phyloP scores from a whole-genome alignment of 2,888 invertebrate genomes.

The Oxycera nigricornis region DNA sequence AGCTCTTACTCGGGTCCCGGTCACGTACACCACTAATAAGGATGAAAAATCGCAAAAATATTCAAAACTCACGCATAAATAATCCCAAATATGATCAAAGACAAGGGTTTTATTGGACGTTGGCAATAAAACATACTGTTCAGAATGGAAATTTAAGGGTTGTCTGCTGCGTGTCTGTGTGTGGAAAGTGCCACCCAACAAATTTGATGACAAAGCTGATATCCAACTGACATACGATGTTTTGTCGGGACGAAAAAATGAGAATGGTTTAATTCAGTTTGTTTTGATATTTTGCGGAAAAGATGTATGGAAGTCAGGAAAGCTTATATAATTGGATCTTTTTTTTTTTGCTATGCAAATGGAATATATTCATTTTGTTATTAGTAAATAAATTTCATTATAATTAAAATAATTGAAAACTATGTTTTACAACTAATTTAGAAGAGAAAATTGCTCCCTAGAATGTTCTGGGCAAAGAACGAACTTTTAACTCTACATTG shows the following conservation, averaged over 20 bases:
- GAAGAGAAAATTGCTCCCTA: too few relatives aligned
- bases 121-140: background rate
- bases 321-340: too few relatives aligned
- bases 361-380: too few relatives aligned
- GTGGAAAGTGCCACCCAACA: background rate
- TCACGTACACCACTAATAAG: background rate
- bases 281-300: background rate
- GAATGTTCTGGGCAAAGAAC: too few relatives aligned
- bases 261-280: background rate
- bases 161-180: background rate
- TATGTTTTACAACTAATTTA: too few relatives aligned
- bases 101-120: constrained; percentile 17
- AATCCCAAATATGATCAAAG: constrained; percentile 35
- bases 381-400: too few relatives aligned
- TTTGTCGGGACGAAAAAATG: background rate
- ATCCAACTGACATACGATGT: background rate
- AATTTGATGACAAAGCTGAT: background rate
- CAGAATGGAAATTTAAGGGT: background rate
- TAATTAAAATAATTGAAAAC: too few relatives aligned
- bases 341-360: too few relatives aligned
- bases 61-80: constrained; percentile 43
- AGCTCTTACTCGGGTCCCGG: background rate
- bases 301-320: background rate
- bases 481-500: too few relatives aligned
- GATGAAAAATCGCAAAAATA: constrained; percentile 45